Base-by-base conservation (phyloP, 2,888 invertebrate species). In the Galerucella pusilla region DNA sequence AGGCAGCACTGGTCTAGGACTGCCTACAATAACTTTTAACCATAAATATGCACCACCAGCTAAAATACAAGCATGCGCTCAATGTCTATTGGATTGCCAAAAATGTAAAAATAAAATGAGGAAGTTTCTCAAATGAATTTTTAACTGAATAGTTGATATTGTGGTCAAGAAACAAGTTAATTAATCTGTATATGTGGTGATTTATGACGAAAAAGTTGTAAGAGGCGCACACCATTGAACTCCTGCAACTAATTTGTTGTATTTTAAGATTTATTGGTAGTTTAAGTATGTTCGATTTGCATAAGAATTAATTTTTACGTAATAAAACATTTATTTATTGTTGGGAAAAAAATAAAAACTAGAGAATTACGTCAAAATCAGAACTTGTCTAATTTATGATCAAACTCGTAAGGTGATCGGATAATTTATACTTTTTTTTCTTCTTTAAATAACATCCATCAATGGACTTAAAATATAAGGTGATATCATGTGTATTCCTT, bases 281-380 rank as follows among this genome's bases (percentile, higher is more conserved):
- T 70, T 70, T 52, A 12, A 63, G 28, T 10, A 52, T 49, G 35
- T 63, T 35, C 49, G 46, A 70, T 70, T 70, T 49, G 70, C 70
- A 70, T 70, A 70, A 52, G 70, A 63, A 70, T 70, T 70, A 52
- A 54, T 59, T 28, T 70, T 70, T 70, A 49, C 63, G 70, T 63
- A 63, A 70, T 63, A 70, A 65, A 65, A 65, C 46, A 45, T 20
- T 5, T 16, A 20, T 65, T 65, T 20, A 16, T 20, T 20, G 16
- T 20, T 1, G 12, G 0, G 9, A n/a, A 20, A 54, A 57, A 57
- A 57, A 57, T 10, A 2, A 63, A 63, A 63, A 42, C 42, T 63
- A 42, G 45, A n/a, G 42, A 63, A 65, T 65, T 65, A 65, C 64
- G 64, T 65, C 64, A 65, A 65, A 65, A 46, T 65, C 45, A 65